Conservation (phyloP, 92 coral and sea anemone genomes). For the Siderastrea siderea region DNA sequence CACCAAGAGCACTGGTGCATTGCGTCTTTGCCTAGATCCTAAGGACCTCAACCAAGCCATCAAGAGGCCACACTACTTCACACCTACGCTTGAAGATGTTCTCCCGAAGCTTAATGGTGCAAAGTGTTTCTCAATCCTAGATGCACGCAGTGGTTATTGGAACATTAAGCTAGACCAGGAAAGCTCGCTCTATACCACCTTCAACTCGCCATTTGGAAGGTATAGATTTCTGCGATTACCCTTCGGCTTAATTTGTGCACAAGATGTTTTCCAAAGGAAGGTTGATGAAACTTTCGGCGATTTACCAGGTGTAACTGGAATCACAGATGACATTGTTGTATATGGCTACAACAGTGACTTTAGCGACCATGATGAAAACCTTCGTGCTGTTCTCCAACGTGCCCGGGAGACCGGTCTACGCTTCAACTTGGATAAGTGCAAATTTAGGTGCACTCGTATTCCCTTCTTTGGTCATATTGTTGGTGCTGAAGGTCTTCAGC, state of each 20-base stretch:
- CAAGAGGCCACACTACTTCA: slow-evolving; percentile 73
- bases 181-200: slow-evolving; percentile 71
- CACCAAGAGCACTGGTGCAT: slow-evolving; percentile 70
- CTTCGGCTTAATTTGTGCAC: slow-evolving; percentile 74
- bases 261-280: slow-evolving; percentile 75
- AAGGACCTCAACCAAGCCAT: slow-evolving; percentile 72
- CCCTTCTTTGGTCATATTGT: slow-evolving; percentile 67
- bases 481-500: slow-evolving; percentile 69
- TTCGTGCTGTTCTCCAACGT: slow-evolving; percentile 63
- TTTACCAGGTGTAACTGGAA: slow-evolving; percentile 75
- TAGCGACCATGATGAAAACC: slow-evolving; percentile 68
- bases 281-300: slow-evolving; percentile 79
- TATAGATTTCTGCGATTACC: slow-evolving; percentile 68
- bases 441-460: slow-evolving; percentile 36
- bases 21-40: slow-evolving; percentile 76
- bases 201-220: slow-evolving; percentile 76
- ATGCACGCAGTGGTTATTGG: slow-evolving; percentile 86
- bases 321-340: slow-evolving; percentile 75
- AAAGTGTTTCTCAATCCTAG: slow-evolving; percentile 69
- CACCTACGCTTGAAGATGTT: slow-evolving; percentile 82
- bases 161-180: slow-evolving; percentile 67
- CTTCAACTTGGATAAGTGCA: slow-evolving; percentile 55
- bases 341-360: slow-evolving; percentile 60
- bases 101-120: slow-evolving; percentile 75
- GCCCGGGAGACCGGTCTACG: slow-evolving; percentile 46